phyloP scores from a whole-genome alignment of 2,113 vertebrate species.

The Podiceps cristatus region DNA sequence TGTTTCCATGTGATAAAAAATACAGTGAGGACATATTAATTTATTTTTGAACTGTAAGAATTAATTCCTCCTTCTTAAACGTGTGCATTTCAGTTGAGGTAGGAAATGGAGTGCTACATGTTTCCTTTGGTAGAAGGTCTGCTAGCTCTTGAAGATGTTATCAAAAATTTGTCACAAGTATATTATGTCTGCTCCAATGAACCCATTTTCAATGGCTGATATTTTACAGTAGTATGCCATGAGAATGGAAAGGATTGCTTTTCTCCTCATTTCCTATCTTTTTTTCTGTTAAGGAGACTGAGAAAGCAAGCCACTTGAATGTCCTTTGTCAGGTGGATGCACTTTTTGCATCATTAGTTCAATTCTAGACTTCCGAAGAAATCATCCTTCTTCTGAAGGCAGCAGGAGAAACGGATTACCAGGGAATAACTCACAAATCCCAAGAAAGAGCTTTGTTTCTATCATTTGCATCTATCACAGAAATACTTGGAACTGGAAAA shows the following conservation, averaged over 20 bases:
- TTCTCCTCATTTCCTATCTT: not conserved
- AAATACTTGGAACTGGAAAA: not conserved
- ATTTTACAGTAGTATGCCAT: not conserved
- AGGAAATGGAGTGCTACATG: accelerated
- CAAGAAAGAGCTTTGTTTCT: not conserved
- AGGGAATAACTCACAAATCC: not conserved
- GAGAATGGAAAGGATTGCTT: not conserved
- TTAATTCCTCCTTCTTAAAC: not conserved
- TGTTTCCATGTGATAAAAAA: not conserved
- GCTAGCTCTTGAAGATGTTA: not conserved
- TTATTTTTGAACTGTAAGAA: not conserved
- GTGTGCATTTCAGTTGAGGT: not conserved
- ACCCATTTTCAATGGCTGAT: not conserved
- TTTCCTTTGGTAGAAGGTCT: not conserved
- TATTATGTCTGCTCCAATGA: not conserved
- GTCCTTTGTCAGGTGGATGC: not conserved
- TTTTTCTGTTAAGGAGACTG: not conserved
- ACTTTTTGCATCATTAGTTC: not conserved
- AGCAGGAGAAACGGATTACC: not conserved
- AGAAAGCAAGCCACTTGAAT: not conserved
- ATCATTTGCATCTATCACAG: not conserved
- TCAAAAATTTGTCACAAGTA: not conserved
- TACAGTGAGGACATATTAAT: not conserved
- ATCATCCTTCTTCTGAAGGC: not conserved
- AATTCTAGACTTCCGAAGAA: not conserved